Evolutionary conservation across 1,140 invertebrate species (phyloP).

Genomic region (Tetragnatha versicolor): DNA sequence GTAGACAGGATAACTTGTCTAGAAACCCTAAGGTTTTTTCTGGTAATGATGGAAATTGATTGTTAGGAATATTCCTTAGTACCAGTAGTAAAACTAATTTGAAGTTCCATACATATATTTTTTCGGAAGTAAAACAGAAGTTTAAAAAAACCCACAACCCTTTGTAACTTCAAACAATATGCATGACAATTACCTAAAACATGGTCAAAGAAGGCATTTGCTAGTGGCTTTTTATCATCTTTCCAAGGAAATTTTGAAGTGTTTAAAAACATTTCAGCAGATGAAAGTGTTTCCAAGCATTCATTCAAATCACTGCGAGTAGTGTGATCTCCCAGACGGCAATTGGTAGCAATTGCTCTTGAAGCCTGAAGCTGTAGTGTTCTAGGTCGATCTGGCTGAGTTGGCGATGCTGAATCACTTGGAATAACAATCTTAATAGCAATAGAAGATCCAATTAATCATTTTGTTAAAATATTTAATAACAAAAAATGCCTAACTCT

Average conservation of each 20-base stretch:
- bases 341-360: slow-evolving; percentile 80
- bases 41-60: too few relatives aligned
- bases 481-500: too few relatives aligned
- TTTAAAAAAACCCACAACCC: too few relatives aligned
- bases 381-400: slow-evolving; percentile 81
- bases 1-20: too few relatives aligned
- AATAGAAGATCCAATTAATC: not conserved
- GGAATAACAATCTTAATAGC: slow-evolving; percentile 62
- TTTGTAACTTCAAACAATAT: not conserved
- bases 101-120: too few relatives aligned
- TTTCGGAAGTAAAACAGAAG: too few relatives aligned
- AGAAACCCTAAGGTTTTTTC: too few relatives aligned
- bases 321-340: slow-evolving; percentile 71
- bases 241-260: slow-evolving; percentile 74
- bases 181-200: slow-evolving; percentile 69
- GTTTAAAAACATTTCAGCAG: slow-evolving; percentile 75
- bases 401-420: slow-evolving; percentile 71
- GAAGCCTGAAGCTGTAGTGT: slow-evolving; percentile 83
- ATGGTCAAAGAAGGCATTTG: slow-evolving; percentile 78
- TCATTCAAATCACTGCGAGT: slow-evolving; percentile 76
- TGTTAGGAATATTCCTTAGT: too few relatives aligned
- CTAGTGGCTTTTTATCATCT: slow-evolving; percentile 74
- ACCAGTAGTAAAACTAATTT: too few relatives aligned
- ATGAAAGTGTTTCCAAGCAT: slow-evolving; percentile 75
- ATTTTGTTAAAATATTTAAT: not conserved